Conservation (phyloP, 2,113 vertebrate species). For the Hyla sarda region DNA sequence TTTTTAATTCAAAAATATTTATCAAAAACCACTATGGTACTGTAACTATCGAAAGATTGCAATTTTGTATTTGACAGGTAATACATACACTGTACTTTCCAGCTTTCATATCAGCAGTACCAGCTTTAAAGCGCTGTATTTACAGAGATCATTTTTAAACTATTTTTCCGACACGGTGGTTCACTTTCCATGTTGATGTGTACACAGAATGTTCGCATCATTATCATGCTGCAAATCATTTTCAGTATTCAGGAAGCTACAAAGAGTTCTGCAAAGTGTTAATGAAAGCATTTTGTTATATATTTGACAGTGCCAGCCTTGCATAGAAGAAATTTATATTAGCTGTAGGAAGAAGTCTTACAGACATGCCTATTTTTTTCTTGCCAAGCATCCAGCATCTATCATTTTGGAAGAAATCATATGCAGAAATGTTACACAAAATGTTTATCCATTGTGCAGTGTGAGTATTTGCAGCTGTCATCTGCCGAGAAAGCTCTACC, state of each 20-base stretch:
- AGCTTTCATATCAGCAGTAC: not conserved
- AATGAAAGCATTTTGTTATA: not conserved
- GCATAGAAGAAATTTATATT: slow-evolving; percentile 6
- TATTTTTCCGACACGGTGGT: not conserved
- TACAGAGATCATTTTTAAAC: not conserved
- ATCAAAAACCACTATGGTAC: not conserved
- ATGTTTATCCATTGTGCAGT: slow-evolving; percentile 32
- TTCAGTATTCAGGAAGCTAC: not conserved
- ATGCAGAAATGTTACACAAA: slow-evolving; percentile 37
- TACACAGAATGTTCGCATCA: not conserved
- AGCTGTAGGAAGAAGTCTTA: not conserved
- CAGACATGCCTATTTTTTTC: slow-evolving; percentile 45
- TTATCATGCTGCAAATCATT: not conserved
- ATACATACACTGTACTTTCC: not conserved
- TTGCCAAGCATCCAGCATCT: slow-evolving; percentile 12
- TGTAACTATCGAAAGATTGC: not conserved
- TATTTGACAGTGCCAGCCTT: not conserved
- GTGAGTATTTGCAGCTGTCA: slow-evolving; percentile 49
- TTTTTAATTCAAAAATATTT: not conserved
- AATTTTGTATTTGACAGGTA: not conserved
- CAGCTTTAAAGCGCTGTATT: not conserved
- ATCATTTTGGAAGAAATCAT: slow-evolving; percentile 43
- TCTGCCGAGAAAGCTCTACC: slow-evolving; percentile 13
- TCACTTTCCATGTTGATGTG: not conserved
- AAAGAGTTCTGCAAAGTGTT: not conserved